Evolutionary conservation across 2,797 vertebrate species (phyloP).

Genomic region (Anabas testudineus): DNA sequence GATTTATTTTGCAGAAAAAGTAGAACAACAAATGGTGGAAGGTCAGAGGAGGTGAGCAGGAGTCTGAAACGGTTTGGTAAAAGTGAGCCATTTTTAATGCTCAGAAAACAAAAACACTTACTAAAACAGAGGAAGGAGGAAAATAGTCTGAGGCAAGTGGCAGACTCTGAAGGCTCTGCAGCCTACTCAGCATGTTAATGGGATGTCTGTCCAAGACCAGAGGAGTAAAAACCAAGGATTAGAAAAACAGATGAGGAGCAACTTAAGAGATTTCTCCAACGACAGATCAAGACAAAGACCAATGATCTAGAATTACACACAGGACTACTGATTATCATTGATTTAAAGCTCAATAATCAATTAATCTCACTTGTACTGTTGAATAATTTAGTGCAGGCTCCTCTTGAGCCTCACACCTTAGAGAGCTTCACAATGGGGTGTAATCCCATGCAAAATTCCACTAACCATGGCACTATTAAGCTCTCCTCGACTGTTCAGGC

Average conservation of each 20-base stretch:
- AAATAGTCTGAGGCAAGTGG: constrained; percentile 23
- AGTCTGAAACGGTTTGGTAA: constrained; percentile 31
- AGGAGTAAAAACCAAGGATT: constrained; percentile 52
- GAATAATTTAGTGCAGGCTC: constrained; percentile 62
- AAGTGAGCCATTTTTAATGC: constrained; percentile 16
- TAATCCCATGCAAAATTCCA: constrained; percentile 58
- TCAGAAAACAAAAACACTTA: background rate
- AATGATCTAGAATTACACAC: constrained; percentile 61
- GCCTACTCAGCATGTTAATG: constrained; percentile 55
- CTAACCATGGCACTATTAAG: constrained; percentile 48
- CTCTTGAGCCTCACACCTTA: constrained; percentile 17
- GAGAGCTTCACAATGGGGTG: constrained; percentile 44
- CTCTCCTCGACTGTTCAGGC: constrained; percentile 34
- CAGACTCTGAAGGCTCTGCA: constrained; percentile 19
- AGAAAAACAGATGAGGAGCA: constrained; percentile 66
- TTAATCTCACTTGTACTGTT: constrained; percentile 64
- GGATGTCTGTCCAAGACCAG: constrained; percentile 31
- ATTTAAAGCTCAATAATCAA: constrained; percentile 76
- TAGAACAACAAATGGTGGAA: constrained; percentile 25
- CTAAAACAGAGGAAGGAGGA: constrained; percentile 5
- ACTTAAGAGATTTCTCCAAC: constrained; percentile 62
- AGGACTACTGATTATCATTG: constrained; percentile 73
- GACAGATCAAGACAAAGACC: constrained; percentile 63
- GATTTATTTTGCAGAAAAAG: constrained; percentile 42
- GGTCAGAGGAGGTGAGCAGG: constrained; percentile 38